Conservation (phyloP, 2,888 invertebrate species). For the Rhagonycha lutea region DNA sequence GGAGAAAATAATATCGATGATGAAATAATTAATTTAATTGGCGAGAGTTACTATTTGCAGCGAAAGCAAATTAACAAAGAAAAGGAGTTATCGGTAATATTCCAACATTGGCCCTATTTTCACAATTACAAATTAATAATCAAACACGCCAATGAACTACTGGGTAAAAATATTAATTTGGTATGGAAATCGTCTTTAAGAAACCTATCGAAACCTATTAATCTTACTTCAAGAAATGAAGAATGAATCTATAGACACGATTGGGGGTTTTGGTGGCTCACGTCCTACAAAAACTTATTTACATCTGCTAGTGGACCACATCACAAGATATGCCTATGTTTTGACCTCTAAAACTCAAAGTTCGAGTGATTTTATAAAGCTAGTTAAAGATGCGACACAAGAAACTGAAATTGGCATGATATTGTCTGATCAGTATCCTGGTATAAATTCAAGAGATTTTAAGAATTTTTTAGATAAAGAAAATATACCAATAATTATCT, state of each 20-base stretch:
- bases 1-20: too few relatives aligned
- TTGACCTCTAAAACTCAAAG: conserved; percentile 39
- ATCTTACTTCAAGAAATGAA: too few relatives aligned
- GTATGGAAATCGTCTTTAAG: too few relatives aligned
- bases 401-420: conserved; percentile 35
- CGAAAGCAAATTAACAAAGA: too few relatives aligned
- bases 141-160: too few relatives aligned
- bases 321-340: conserved; percentile 41
- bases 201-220: conserved; percentile 45
- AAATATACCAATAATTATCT: conserved; percentile 20
- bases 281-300: conserved; percentile 43
- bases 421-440: conserved; percentile 43
- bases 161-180: too few relatives aligned
- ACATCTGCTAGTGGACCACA: conserved; percentile 43
- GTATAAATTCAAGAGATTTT: conserved; percentile 43
- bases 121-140: too few relatives aligned
- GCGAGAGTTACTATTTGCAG: too few relatives aligned
- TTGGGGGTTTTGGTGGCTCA: conserved; percentile 43
- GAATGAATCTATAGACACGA: conserved; percentile 42
- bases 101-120: too few relatives aligned
- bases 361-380: conserved; percentile 41
- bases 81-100: too few relatives aligned
- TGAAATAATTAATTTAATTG: too few relatives aligned
- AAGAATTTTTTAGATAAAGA: conserved; percentile 38
- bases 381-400: conserved; percentile 33